phyloP scores from a whole-genome alignment of 2,888 invertebrate species.

The Steinernema hermaphroditum region DNA sequence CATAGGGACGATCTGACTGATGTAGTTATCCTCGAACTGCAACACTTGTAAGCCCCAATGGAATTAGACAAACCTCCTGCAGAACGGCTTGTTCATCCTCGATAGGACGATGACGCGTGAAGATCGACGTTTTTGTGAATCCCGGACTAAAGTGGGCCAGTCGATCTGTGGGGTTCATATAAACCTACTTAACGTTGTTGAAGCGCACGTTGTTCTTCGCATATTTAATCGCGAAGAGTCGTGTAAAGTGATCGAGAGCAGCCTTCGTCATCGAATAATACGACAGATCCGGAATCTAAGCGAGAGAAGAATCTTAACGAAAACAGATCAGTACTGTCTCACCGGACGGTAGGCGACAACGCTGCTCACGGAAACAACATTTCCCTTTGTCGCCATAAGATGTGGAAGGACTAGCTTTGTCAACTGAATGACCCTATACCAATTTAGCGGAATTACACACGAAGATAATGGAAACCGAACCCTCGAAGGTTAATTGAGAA shows the following conservation, averaged over 20 bases:
- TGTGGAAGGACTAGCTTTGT: slow-evolving; percentile 17
- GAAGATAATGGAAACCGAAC: neutral
- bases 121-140: slow-evolving; percentile 13
- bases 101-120: slow-evolving; percentile 13
- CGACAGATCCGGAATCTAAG: slow-evolving; percentile 2
- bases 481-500: slow-evolving; percentile 20
- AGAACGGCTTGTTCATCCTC: slow-evolving; percentile 4
- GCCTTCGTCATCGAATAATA: slow-evolving; percentile 22
- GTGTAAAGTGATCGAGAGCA: slow-evolving; percentile 17
- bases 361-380: slow-evolving; percentile 20
- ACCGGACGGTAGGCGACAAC: slow-evolving; percentile 21
- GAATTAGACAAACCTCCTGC: neutral
- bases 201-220: slow-evolving; percentile 5
- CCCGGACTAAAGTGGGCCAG: slow-evolving; percentile 1
- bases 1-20: slow-evolving; percentile 18
- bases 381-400: neutral
- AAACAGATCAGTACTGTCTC: neutral
- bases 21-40: slow-evolving; percentile 12
- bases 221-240: neutral
- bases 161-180: neutral
- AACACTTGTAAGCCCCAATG: no score
- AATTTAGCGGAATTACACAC: neutral
- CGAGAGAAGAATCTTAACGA: neutral
- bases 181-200: slow-evolving; percentile 17
- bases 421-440: neutral